Conservation (phyloP, 2,888 invertebrate species). For the Leptodirus hochenwartii region DNA sequence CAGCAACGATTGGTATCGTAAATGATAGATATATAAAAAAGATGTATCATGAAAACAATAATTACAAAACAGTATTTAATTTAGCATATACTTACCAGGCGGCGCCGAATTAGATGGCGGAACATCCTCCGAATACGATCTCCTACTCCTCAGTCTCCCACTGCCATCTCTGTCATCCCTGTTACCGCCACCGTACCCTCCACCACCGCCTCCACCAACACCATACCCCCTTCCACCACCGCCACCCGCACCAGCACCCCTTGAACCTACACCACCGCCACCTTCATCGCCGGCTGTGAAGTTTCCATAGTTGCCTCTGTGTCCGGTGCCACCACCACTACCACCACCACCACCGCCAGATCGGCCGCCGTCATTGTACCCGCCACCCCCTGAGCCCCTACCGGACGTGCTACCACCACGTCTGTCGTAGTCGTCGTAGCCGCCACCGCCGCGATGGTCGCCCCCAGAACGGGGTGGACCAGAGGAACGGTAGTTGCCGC, state of each 20-base stretch:
- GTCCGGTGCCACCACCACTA: conserved; percentile 27
- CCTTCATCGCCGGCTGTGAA: conserved; percentile 19
- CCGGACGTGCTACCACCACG: conserved; percentile 16
- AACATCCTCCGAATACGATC: conserved; percentile 10
- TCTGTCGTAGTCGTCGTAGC: conserved; percentile 28
- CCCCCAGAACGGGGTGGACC: too few species aligned
- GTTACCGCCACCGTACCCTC: conserved; percentile 5
- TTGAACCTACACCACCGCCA: conserved; percentile 7
- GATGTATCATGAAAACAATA: too few species aligned
- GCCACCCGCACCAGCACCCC: conserved; percentile 5
- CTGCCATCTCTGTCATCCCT: conserved; percentile 3
- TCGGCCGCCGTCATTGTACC: conserved; percentile 11
- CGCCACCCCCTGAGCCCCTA: conserved; percentile 7
- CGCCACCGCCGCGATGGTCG: conserved; percentile 29
- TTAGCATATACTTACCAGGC: too few species aligned
- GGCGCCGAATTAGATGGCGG: conserved; percentile 9
- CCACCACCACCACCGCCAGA: conserved; percentile 16
- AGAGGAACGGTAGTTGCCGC: conserved; percentile 20
- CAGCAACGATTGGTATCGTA: too few species aligned
- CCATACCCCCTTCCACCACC: conserved; percentile 2
- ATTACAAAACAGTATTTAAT: too few species aligned
- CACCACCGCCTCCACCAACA: conserved; percentile 11
- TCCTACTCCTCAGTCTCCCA: too few species aligned
- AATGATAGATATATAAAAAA: too few species aligned
- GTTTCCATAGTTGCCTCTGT: conserved; percentile 32